A percentile compares a stretch with the other conserved stretches of the same genome.
These are phyloP conservation scores for Zosterops japonicus DNA, from an alignment of 2,113 vertebrate genomes.

Conservation along the genomic window DNA sequence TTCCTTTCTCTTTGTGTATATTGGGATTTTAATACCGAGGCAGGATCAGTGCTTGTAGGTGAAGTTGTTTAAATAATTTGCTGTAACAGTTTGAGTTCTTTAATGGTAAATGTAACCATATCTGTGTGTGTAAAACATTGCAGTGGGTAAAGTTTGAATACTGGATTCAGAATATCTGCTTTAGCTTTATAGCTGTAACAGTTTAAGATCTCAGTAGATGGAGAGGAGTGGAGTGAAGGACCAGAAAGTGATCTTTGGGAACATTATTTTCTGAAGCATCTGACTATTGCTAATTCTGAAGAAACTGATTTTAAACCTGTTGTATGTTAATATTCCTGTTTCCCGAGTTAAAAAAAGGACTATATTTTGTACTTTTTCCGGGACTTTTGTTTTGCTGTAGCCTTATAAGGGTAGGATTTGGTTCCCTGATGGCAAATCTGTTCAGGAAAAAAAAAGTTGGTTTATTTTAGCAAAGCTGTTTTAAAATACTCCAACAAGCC, in stretches of 20 bases:
- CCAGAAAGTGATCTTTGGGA: background rate
- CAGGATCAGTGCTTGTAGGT: background rate
- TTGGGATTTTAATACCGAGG: background rate
- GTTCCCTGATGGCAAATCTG: conserved; percentile 18
- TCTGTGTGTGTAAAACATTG: background rate
- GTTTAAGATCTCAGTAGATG: background rate
- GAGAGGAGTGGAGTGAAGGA: background rate
- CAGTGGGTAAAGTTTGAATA: background rate
- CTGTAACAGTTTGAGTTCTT: background rate
- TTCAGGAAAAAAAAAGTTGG: background rate
- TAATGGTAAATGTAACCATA: background rate
- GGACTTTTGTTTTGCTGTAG: background rate
- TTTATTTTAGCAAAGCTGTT: conserved; percentile 34
- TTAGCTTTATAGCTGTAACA: background rate
- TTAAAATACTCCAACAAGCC: conserved; percentile 15
- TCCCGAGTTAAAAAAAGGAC: background rate
- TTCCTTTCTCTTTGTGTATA: background rate
- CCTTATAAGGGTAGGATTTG: conserved; percentile 34
- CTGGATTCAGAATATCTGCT: background rate
- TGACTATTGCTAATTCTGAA: background rate
- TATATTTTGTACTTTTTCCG: background rate
- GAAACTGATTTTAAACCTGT: background rate
- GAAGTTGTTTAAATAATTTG: background rate
- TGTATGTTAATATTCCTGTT: background rate
- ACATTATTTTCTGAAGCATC: background rate